Evolutionary conservation across 1,140 invertebrate genomes (phyloP).

Genomic region (Phymorhynchus buccinoides): DNA sequence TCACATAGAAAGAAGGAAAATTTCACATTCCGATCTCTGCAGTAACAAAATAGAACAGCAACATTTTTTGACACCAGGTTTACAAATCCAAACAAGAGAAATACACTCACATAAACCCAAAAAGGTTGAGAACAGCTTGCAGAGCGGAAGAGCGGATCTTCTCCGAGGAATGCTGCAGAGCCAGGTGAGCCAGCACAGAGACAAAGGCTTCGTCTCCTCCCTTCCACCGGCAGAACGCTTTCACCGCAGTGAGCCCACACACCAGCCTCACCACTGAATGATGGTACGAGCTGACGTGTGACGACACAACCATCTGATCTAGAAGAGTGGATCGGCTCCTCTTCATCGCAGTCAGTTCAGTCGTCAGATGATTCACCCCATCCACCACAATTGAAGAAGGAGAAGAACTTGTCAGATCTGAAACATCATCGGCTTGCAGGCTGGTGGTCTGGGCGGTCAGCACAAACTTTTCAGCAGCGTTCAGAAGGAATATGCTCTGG

Average conservation of each 20-base stretch:
- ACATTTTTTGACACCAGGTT: no score
- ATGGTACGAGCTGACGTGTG: not conserved
- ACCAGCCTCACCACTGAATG: not conserved
- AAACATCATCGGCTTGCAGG: not conserved
- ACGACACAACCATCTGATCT: not conserved
- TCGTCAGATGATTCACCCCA: not conserved
- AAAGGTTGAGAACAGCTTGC: not conserved
- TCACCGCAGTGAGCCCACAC: not conserved
- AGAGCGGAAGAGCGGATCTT: not conserved
- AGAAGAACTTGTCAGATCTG: not conserved
- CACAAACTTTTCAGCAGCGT: slow-evolving; percentile 26
- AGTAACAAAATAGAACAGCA: no score
- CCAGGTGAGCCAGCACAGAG: not conserved
- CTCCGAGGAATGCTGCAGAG: slow-evolving; percentile 13
- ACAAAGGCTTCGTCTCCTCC: not conserved
- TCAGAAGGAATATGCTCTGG: slow-evolving; percentile 26
- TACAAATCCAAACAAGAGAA: not conserved
- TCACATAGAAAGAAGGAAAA: no score
- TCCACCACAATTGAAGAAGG: not conserved
- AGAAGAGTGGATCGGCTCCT: not conserved
- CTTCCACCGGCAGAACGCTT: slow-evolving; percentile 28
- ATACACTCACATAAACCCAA: slow-evolving; percentile 15
- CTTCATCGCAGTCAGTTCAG: not conserved
- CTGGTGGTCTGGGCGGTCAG: not conserved
- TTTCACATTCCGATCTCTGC: no score